A percentile compares a stretch with the other conserved stretches of the same genome.
Evolutionary conservation across 2,797 vertebrate genomes (phyloP).

Genomic region (Natrix natrix): DNA sequence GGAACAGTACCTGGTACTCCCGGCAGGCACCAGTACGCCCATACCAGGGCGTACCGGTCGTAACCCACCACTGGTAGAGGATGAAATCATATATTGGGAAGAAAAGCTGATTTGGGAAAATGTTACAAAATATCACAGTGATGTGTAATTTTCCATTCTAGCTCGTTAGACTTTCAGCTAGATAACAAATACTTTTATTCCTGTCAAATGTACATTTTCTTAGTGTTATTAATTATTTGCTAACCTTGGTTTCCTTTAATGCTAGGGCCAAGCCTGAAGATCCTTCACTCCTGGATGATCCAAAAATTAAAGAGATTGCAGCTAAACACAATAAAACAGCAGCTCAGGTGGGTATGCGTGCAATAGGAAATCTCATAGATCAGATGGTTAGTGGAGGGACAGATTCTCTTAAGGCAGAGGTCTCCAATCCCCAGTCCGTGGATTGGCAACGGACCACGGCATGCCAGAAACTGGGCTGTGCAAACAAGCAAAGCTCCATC

Average conservation of each 20-base stretch:
- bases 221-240: background rate
- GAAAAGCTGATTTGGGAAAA: background rate
- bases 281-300: conserved; percentile 82
- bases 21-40: too few species aligned
- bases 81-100: background rate
- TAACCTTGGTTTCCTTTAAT: background rate
- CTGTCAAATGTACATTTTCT: background rate
- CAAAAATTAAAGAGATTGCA: conserved; percentile 82
- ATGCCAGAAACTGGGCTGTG: accelerated
- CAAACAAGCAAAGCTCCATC: background rate
- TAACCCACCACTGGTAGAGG: background rate
- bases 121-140: background rate
- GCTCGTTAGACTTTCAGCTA: background rate
- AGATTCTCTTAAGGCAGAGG: background rate
- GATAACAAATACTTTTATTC: background rate
- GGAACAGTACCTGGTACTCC: too few species aligned
- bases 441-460: background rate
- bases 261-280: conserved; percentile 81
- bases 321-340: conserved; percentile 81
- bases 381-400: background rate
- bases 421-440: background rate
- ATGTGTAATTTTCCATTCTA: too few species aligned
- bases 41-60: too few species aligned
- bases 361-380: background rate
- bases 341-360: conserved; percentile 78